Evolutionary conservation across 2,113 vertebrate genomes (phyloP).

Genomic region (Rhea pennata): DNA sequence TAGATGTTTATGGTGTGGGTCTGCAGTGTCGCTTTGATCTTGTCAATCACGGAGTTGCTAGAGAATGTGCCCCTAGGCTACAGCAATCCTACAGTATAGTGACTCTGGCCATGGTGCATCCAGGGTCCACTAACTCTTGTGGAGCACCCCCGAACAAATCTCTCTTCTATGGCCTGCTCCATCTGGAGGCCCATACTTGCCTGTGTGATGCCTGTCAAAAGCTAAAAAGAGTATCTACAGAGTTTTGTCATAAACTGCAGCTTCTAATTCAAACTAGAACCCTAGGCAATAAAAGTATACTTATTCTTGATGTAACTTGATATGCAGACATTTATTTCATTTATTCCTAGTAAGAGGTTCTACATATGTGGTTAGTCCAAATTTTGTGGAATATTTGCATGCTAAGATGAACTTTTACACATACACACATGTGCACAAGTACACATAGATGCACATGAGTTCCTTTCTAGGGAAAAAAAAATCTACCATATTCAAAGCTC

Average conservation of each 20-base stretch:
- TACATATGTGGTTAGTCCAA: not conserved
- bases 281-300: not conserved
- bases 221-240: not conserved
- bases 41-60: too few species aligned
- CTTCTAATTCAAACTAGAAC: not conserved
- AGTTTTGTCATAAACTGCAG: not conserved
- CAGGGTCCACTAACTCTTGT: too few species aligned
- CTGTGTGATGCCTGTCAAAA: too few species aligned
- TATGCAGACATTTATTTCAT: not conserved
- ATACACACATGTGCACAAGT: not conserved
- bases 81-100: too few species aligned
- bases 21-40: too few species aligned
- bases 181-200: too few species aligned
- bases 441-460: not conserved
- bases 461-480: not conserved
- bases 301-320: not conserved
- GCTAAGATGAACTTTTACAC: not conserved
- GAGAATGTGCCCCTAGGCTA: too few species aligned
- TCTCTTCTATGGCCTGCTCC: too few species aligned
- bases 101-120: too few species aligned
- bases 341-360: not conserved
- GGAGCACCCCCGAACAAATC: too few species aligned
- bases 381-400: not conserved
- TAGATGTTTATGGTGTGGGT: too few species aligned
- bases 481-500: not conserved